phyloP scores from a whole-genome alignment of 1,140 invertebrate species.

The Parasteatoda tepidariorum region DNA sequence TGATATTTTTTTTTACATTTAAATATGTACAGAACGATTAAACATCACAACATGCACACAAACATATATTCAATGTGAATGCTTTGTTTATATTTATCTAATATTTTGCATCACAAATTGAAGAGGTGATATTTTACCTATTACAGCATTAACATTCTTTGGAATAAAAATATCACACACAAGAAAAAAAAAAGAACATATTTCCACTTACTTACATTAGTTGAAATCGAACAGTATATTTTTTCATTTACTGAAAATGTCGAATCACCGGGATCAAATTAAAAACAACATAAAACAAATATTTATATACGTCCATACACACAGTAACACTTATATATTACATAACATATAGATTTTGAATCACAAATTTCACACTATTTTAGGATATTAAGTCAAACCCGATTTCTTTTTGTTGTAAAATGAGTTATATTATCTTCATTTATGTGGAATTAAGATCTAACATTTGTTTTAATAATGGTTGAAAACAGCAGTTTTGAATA shows the following conservation, averaged over 20 bases:
- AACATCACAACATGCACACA: neutral
- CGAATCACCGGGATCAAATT: neutral
- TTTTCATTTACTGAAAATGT: neutral
- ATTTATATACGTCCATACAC: neutral
- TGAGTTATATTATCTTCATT: no score
- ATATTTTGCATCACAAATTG: neutral
- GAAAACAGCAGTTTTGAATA: no score
- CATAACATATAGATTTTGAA: no score
- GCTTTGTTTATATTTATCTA: neutral
- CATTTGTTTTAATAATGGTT: no score
- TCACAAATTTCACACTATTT: no score
- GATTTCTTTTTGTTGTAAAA: no score
- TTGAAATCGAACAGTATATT: neutral
- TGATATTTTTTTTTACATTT: no score
- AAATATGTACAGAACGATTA: neutral
- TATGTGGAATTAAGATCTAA: no score
- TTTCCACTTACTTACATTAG: neutral
- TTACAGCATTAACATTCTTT: neutral
- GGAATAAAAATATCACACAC: neutral
- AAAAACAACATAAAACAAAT: neutral
- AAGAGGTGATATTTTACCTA: neutral
- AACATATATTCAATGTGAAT: neutral
- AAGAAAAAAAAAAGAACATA: neutral
- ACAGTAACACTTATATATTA: neutral
- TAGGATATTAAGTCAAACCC: no score